A percentile compares a stretch with the other conserved stretches of the same genome.
Evolutionary conservation across 2,888 invertebrate genomes (phyloP).

Genomic region (Heliconius ismenius): DNA sequence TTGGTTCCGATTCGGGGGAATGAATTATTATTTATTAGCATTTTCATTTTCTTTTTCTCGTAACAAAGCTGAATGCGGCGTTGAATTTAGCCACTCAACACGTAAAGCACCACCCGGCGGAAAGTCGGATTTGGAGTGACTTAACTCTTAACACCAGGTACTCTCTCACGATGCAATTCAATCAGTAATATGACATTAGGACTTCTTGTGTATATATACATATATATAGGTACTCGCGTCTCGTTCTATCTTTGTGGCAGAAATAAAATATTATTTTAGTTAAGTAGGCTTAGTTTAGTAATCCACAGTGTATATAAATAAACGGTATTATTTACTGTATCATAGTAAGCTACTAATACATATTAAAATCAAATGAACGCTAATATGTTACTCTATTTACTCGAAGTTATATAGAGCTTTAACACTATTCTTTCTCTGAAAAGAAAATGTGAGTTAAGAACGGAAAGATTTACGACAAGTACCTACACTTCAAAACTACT

Average conservation of each 20-base stretch:
- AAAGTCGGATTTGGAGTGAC: background rate
- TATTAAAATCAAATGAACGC: no score
- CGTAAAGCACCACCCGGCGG: background rate
- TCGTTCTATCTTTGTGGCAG: background rate
- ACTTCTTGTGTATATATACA: background rate
- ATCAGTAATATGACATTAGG: background rate
- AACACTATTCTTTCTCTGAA: no score
- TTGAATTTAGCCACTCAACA: background rate
- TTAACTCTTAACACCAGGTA: slow-evolving; percentile 1
- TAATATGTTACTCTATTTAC: no score
- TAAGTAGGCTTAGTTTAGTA: background rate
- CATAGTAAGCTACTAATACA: no score
- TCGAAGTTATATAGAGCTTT: no score
- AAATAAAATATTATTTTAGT: background rate
- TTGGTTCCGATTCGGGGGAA: background rate
- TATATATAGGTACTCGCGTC: background rate
- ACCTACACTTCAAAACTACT: no score
- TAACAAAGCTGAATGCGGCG: background rate
- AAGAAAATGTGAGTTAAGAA: no score
- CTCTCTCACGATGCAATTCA: background rate
- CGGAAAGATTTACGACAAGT: no score
- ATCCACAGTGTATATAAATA: background rate
- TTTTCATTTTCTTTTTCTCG: background rate
- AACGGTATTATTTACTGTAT: background rate
- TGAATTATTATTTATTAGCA: background rate